phyloP scores from a whole-genome alignment of 2,113 vertebrate genomes.

The Pluvialis apricaria region DNA sequence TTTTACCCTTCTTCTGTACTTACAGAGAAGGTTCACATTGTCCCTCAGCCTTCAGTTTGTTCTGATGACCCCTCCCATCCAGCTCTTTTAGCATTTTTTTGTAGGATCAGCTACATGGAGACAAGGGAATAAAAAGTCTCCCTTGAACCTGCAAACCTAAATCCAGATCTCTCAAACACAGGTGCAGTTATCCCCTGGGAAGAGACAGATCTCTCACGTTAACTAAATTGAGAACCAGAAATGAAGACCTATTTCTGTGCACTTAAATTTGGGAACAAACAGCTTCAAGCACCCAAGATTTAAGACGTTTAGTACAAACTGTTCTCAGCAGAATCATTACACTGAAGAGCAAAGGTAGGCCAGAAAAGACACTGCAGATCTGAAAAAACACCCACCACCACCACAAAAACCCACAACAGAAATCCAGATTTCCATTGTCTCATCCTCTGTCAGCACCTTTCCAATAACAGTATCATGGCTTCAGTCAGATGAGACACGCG shows the following conservation, averaged over 20 bases:
- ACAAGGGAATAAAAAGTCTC: background rate
- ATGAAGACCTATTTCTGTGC: background rate
- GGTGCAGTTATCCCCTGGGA: background rate
- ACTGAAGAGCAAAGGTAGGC: background rate
- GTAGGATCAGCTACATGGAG: background rate
- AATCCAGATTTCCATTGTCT: background rate
- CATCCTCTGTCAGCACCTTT: background rate
- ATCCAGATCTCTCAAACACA: background rate
- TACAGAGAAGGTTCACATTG: background rate
- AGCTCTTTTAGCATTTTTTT: background rate
- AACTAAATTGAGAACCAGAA: background rate
- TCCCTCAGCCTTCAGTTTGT: background rate
- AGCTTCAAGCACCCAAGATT: background rate
- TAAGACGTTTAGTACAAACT: background rate
- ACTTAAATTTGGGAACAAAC: background rate
- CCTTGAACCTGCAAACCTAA: background rate
- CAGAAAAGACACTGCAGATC: background rate
- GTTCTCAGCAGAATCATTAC: background rate
- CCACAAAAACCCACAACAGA: background rate
- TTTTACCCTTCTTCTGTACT: background rate
- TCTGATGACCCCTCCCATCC: background rate
- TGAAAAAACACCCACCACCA: background rate
- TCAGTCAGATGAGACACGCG: fast-evolving
- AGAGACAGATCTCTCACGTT: background rate
- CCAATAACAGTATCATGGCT: background rate